Evolutionary conservation across 1,140 invertebrate genomes (phyloP).

Genomic region (Ladona fulva): DNA sequence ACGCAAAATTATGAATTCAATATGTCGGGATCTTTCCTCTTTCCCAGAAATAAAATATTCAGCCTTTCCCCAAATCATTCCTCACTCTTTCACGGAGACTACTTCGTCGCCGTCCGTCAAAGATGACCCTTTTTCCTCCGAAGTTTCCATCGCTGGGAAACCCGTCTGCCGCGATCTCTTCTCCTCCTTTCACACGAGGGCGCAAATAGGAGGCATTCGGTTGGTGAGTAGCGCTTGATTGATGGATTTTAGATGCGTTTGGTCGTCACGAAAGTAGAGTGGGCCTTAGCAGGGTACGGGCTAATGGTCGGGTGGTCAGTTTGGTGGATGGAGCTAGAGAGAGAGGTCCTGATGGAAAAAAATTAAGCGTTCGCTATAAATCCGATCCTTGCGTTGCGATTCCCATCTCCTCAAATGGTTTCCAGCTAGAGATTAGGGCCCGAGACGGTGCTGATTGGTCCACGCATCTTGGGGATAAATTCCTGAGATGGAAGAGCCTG

Average conservation of each 20-base stretch:
- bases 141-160: no score
- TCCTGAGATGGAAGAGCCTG: no score
- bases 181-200: not conserved
- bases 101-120: no score
- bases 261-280: not conserved
- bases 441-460: no score
- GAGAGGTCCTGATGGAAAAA: not conserved
- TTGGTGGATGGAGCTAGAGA: not conserved
- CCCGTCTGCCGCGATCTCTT: not conserved
- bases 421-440: not conserved
- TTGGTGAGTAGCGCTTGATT: not conserved
- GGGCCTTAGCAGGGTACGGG: not conserved
- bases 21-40: no score
- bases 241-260: slow-evolving; percentile 5
- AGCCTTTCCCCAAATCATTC: no score
- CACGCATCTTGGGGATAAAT: no score
- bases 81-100: no score
- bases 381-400: not conserved
- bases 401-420: not conserved
- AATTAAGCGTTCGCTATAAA: not conserved
- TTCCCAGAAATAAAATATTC: no score
- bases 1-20: no score
- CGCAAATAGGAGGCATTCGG: no score
- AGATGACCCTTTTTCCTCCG: no score
- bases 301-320: not conserved